These are phyloP conservation scores for Agapornis canus DNA, from an alignment of 2,797 vertebrate species.

Conservation along the genomic window DNA sequence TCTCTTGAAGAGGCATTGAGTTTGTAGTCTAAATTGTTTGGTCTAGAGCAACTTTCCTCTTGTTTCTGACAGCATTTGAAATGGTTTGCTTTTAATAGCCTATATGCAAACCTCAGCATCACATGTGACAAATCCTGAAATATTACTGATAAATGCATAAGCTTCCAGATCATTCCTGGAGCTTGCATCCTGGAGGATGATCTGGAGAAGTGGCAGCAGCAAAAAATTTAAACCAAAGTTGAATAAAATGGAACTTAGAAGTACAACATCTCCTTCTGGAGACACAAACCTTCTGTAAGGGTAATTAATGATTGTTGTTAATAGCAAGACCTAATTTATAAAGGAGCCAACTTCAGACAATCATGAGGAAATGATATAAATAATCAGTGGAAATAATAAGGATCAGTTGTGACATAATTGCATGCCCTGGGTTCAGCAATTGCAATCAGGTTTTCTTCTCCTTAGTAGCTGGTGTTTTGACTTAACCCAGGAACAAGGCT, in stretches of 20 bases:
- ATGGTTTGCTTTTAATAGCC: neutral
- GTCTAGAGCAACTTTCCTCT: neutral
- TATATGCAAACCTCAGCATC: neutral
- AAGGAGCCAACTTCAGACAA: neutral
- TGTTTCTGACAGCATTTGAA: constrained; percentile 5
- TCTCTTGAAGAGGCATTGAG: neutral
- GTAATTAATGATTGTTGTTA: neutral
- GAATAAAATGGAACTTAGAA: neutral
- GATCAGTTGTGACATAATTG: neutral
- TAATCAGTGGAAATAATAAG: constrained; percentile 4
- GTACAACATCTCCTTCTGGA: neutral
- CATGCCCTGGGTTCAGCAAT: too few species aligned
- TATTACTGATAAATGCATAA: neutral
- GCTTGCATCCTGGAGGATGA: neutral
- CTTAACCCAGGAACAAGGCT: too few species aligned
- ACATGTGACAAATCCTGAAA: neutral
- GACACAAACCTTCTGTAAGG: neutral
- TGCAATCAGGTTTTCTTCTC: too few species aligned
- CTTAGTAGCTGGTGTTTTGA: too few species aligned
- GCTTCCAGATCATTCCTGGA: neutral
- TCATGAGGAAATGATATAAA: constrained; percentile 27
- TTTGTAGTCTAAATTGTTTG: neutral
- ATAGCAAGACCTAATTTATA: constrained; percentile 8
- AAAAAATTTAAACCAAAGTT: neutral
- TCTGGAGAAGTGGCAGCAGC: neutral